Conservation (phyloP, 1,140 invertebrate species). For the Bicyclus anynana region DNA sequence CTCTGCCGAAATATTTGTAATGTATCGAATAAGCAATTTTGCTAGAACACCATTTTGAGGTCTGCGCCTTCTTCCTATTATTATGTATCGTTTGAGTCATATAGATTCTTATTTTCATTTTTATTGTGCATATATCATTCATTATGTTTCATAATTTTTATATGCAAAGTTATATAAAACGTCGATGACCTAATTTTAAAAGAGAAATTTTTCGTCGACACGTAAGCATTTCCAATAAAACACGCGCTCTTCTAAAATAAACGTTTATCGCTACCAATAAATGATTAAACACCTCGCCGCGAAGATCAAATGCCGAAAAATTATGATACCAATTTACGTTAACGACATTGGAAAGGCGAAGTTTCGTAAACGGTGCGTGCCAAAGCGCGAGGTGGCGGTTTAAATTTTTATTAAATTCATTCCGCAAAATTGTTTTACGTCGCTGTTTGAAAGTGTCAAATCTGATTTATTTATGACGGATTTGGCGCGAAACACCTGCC, state of each 20-base stretch:
- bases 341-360: conserved; percentile 20
- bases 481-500: conserved; percentile 51
- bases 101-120: no score
- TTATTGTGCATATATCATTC: no score
- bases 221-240: neutral
- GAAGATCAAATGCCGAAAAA: conserved; percentile 16
- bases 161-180: neutral
- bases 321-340: conserved; percentile 21
- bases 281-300: conserved; percentile 4
- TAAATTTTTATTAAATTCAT: conserved; percentile 47
- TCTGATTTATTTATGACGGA: conserved; percentile 65
- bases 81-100: no score
- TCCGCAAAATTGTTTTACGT: conserved; percentile 44
- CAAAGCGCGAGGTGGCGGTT: conserved; percentile 18
- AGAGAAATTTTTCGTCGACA: neutral
- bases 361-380: conserved; percentile 17
- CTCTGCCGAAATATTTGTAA: neutral
- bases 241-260: neutral
- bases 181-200: neutral
- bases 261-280: conserved; percentile 6
- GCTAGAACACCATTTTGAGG: neutral
- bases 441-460: conserved; percentile 55
- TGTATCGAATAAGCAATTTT: neutral
- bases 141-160: no score
- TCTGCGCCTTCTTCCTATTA: no score